A percentile compares a stretch with the other conserved stretches of the same genome.
Conservation (phyloP, 2,113 vertebrate genomes). For the Salvelinus alpinus region DNA sequence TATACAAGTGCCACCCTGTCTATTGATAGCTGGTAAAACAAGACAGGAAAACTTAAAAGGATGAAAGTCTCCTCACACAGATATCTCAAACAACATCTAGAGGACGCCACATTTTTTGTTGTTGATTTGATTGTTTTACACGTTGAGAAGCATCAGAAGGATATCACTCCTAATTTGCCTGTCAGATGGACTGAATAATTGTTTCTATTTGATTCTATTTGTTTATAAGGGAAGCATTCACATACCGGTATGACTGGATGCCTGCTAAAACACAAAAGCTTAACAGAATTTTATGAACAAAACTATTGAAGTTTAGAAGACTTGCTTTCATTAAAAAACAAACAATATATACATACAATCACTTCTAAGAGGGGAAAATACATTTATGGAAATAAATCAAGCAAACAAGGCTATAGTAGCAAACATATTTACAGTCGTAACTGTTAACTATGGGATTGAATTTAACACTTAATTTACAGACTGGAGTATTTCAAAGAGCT, state of each 20-base stretch:
- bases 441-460: conserved; percentile 19
- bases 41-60: conserved; percentile 68
- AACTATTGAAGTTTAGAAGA: not conserved
- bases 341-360: too few species aligned
- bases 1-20: conserved; percentile 57
- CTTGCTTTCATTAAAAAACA: too few species aligned
- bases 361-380: too few species aligned
- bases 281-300: not conserved
- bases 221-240: conserved; percentile 37
- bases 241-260: conserved; percentile 8
- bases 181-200: conserved; percentile 70
- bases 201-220: conserved; percentile 20
- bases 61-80: conserved; percentile 63
- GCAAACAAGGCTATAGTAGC: not conserved
- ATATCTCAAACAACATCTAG: conserved; percentile 74
- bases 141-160: conserved; percentile 64
- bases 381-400: not conserved
- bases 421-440: not conserved
- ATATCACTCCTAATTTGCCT: conserved; percentile 68
- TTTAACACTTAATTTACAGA: conserved; percentile 47
- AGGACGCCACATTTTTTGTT: conserved; percentile 68
- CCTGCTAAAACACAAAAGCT: not conserved
- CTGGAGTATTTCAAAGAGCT: conserved; percentile 55
- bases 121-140: conserved; percentile 70
- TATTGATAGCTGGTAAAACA: conserved; percentile 66